phyloP scores from a whole-genome alignment of 2,797 vertebrate species.

The Coilia nasus region DNA sequence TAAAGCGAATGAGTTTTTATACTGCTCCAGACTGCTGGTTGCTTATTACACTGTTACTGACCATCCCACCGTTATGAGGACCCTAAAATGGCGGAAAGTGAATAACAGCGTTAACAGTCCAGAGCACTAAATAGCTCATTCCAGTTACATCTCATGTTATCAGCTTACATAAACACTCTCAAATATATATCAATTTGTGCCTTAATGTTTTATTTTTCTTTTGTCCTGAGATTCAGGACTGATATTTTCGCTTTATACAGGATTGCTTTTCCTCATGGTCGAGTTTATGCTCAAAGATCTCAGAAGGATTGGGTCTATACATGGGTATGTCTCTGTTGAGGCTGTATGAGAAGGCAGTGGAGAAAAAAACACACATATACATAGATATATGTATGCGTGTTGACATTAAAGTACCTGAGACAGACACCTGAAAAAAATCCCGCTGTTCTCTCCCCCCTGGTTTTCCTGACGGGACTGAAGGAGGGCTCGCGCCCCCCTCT shows the following conservation, averaged over 20 bases:
- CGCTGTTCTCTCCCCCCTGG: slow-evolving; percentile 83
- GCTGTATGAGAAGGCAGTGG: slow-evolving; percentile 83
- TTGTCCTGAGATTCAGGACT: slow-evolving; percentile 52
- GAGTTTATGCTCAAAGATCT: slow-evolving; percentile 17
- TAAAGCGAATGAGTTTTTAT: neutral
- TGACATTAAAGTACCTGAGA: slow-evolving; percentile 85
- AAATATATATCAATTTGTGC: neutral
- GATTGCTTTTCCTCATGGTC: neutral
- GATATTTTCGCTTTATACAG: neutral
- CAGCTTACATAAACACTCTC: neutral
- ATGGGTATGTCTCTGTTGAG: slow-evolving; percentile 11
- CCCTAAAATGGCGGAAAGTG: neutral
- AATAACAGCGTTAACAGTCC: neutral
- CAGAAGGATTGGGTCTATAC: slow-evolving; percentile 30
- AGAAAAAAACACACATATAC: slow-evolving; percentile 86
- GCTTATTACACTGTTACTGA: neutral
- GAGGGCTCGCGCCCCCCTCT: slow-evolving; percentile 17
- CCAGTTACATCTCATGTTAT: neutral
- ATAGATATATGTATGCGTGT: slow-evolving; percentile 87
- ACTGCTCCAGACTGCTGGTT: neutral
- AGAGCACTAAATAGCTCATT: neutral
- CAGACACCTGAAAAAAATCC: slow-evolving; percentile 80
- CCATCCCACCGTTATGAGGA: neutral
- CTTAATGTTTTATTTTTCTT: neutral
- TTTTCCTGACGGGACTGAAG: slow-evolving; percentile 80